These are phyloP conservation scores for Apamea sordens DNA, from an alignment of 2,888 invertebrate genomes.

Conservation along the genomic window DNA sequence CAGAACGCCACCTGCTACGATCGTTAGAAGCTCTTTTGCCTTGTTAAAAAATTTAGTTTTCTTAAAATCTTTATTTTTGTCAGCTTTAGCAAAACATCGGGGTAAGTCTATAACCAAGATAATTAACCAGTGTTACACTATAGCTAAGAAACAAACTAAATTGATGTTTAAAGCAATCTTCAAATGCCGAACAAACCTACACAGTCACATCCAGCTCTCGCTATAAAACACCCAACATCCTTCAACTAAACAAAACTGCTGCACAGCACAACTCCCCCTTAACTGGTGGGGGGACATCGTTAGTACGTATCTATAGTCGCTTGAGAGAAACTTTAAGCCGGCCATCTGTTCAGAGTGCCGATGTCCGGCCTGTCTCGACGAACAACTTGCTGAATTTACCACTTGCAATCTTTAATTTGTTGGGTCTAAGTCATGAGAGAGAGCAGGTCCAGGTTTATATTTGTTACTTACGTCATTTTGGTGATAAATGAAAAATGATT, in stretches of 20 bases:
- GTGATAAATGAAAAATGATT: too few species aligned
- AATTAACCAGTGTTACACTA: not conserved
- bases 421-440: constrained; percentile 12
- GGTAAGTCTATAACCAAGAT: not conserved
- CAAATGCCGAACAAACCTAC: too few species aligned
- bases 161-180: not conserved
- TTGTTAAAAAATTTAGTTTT: not conserved
- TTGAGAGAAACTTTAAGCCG: constrained; percentile 62
- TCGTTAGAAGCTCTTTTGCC: not conserved
- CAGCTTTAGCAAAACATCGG: not conserved
- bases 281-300: constrained; percentile 32
- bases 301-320: constrained; percentile 55
- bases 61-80: not conserved
- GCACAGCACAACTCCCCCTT: constrained; percentile 26
- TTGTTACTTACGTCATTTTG: not conserved
- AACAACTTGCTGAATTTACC: constrained; percentile 69
- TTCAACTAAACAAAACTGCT: constrained; percentile 34
- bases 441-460: not conserved
- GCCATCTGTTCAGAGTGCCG: constrained; percentile 66
- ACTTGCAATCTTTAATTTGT: constrained; percentile 65
- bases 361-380: constrained; percentile 62
- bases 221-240: not conserved
- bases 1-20: too few species aligned
- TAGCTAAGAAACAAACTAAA: not conserved
- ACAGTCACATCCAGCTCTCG: not conserved